Conservation (phyloP, 23 tunicate species). For the Diplosoma virens region DNA sequence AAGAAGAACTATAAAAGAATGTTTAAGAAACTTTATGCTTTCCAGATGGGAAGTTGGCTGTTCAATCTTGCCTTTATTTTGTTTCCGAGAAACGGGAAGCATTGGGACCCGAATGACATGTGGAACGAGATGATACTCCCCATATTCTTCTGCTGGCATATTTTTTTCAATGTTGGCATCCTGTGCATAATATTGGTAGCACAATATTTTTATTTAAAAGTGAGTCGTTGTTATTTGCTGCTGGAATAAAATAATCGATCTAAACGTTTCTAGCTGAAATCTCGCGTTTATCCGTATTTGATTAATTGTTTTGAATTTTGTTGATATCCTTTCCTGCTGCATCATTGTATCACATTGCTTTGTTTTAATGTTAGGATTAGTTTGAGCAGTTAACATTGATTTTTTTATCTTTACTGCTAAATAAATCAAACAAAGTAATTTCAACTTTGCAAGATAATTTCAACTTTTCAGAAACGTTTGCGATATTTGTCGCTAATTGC, state of each 20-base stretch:
- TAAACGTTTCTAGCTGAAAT: no score
- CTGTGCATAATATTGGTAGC: constrained; percentile 35
- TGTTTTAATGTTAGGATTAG: no score
- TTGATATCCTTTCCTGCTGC: no score
- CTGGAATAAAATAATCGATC: not conserved
- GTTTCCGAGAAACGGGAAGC: constrained; percentile 52
- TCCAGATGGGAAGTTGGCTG: constrained; percentile 94
- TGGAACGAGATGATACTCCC: constrained; percentile 66
- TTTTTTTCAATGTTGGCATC: constrained; percentile 57
- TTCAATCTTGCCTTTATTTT: constrained; percentile 82
- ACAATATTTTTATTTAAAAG: constrained; percentile 62
- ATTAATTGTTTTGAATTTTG: no score
- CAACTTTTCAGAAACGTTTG: no score
- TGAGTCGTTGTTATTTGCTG: constrained; percentile 2
- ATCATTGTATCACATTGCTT: no score
- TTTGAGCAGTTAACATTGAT: no score
- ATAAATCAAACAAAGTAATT: no score
- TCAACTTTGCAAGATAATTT: no score
- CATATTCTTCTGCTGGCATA: constrained; percentile 87
- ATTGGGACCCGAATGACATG: constrained; percentile 60
- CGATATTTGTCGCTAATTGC: no score
- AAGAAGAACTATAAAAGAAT: not conserved
- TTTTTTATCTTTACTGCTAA: no score
- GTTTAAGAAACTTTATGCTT: not conserved
- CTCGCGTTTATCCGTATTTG: no score